Conservation (phyloP, 1,140 invertebrate species). For the Copidosoma floridanum region DNA sequence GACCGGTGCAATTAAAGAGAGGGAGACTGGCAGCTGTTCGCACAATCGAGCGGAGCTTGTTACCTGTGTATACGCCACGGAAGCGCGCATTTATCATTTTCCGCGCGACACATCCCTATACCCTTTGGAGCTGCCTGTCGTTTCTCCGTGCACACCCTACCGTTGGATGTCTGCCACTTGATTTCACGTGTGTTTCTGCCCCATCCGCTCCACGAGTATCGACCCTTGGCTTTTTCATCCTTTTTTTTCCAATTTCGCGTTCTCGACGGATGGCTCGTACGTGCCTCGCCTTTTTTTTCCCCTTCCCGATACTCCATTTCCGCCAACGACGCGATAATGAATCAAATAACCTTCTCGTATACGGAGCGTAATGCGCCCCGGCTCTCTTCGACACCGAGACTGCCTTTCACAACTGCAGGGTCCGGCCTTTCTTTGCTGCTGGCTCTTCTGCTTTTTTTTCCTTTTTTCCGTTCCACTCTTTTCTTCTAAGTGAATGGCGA, state of each 20-base stretch:
- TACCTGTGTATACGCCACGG: too few species aligned
- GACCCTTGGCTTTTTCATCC: too few species aligned
- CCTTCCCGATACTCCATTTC: not conserved
- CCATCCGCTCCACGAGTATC: too few species aligned
- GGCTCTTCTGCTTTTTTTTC: not conserved
- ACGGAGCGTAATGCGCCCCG: not conserved
- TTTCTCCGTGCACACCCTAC: not conserved
- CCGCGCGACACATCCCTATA: too few species aligned
- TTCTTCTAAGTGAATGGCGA: too few species aligned
- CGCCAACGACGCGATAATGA: not conserved
- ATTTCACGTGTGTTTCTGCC: slow-evolving; percentile 2
- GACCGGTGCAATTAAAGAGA: too few species aligned
- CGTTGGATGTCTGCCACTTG: not conserved
- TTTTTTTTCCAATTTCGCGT: not conserved
- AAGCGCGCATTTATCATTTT: too few species aligned
- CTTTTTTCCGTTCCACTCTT: too few species aligned
- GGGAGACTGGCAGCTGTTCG: too few species aligned
- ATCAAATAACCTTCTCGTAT: slow-evolving; percentile 3
- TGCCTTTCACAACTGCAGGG: not conserved
- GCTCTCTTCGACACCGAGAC: not conserved
- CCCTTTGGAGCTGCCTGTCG: too few species aligned
- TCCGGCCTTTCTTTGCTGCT: not conserved
- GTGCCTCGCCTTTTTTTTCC: not conserved
- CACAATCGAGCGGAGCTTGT: too few species aligned
- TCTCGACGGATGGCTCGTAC: not conserved